These are phyloP conservation scores for Rhagium mordax DNA, from an alignment of 2,888 invertebrate species.

Conservation along the genomic window DNA sequence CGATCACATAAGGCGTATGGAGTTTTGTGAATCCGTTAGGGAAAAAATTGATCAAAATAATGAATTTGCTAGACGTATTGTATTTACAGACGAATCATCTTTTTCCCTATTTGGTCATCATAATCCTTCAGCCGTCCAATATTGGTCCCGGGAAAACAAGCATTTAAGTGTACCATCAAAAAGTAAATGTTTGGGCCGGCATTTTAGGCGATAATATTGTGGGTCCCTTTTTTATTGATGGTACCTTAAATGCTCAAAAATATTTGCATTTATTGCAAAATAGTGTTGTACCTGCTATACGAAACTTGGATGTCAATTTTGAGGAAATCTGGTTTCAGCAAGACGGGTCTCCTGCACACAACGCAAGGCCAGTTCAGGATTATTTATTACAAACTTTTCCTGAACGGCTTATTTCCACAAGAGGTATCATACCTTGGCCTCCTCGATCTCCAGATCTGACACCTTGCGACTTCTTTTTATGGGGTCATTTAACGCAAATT, in stretches of 20 bases:
- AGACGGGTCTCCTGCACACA: conserved; percentile 4
- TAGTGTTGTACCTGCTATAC: neutral
- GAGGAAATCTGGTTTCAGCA: too few species aligned
- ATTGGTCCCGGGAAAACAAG: too few species aligned
- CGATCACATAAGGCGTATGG: neutral
- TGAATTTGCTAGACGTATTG: conserved; percentile 1
- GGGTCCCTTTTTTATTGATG: conserved; percentile 24
- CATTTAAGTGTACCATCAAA: too few species aligned
- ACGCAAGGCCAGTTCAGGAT: neutral
- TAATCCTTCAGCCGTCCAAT: too few species aligned
- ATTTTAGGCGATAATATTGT: conserved; percentile 23
- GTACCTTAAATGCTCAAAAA: neutral
- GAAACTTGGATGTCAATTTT: too few species aligned
- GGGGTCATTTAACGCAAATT: too few species aligned
- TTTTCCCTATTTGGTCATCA: conserved; percentile 5
- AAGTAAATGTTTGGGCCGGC: conserved; percentile 18
- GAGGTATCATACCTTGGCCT: neutral
- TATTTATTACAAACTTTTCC: neutral
- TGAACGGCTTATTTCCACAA: neutral
- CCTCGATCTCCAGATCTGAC: too few species aligned
- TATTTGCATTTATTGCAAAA: conserved; percentile 23
- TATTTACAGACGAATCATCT: conserved; percentile 19
- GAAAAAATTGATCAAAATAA: neutral
- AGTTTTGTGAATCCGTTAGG: conserved; percentile 17
- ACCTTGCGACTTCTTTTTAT: neutral